Conservation (phyloP, 2,113 vertebrate species). For the Serranochromis macrocephalus region DNA sequence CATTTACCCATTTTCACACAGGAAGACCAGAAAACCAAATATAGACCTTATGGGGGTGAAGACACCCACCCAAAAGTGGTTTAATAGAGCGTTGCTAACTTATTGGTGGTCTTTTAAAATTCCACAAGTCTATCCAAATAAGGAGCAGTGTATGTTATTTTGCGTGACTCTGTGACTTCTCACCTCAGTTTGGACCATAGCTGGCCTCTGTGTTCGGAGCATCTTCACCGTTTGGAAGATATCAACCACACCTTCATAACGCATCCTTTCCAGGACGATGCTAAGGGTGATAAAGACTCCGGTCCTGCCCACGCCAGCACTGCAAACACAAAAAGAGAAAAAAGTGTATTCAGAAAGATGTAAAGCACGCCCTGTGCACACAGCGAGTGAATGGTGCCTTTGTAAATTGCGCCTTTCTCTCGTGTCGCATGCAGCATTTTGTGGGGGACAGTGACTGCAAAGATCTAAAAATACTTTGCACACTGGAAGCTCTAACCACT, state of each 20-base stretch:
- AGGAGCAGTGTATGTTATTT: neutral
- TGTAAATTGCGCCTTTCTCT: neutral
- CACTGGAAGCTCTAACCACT: neutral
- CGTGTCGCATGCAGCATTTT: neutral
- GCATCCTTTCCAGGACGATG: slow-evolving; percentile 96
- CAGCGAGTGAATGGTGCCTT: neutral
- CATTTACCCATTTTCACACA: neutral
- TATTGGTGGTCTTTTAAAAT: neutral
- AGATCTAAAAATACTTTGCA: neutral
- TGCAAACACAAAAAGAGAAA: slow-evolving; percentile 34
- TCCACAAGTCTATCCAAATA: neutral
- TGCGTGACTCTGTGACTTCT: neutral
- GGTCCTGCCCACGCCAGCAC: slow-evolving; percentile 91
- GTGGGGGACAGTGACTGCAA: neutral
- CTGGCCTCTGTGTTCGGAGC: slow-evolving; percentile 95
- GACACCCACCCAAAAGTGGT: neutral
- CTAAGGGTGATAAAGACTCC: slow-evolving; percentile 96
- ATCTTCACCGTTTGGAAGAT: slow-evolving; percentile 99
- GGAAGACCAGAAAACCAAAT: neutral
- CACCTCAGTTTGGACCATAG: slow-evolving; percentile 98
- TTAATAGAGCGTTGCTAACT: neutral
- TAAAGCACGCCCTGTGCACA: neutral
- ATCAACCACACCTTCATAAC: slow-evolving; percentile 96
- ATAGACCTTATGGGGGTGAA: neutral
- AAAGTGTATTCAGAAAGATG: neutral